Conservation (phyloP, 2,888 invertebrate genomes). For the Orgyia antiqua region DNA sequence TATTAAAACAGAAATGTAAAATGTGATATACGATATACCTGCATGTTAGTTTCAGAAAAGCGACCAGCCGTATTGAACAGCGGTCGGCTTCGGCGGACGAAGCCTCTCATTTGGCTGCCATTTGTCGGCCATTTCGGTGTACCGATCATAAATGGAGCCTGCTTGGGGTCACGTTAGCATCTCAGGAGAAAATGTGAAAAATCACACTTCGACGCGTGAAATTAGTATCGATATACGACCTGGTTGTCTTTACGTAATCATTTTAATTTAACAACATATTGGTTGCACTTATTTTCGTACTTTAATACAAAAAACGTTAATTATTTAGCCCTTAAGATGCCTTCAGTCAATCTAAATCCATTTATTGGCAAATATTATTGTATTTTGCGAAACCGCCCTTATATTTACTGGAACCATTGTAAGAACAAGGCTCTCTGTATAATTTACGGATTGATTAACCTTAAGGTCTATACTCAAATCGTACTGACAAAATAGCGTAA, state of each 20-base stretch:
- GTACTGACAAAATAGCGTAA: too few relatives aligned
- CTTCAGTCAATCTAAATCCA: too few relatives aligned
- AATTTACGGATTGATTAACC: too few relatives aligned
- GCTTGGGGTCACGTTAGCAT: conserved; percentile 72
- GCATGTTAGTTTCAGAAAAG: conserved; percentile 40
- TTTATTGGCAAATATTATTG: too few relatives aligned
- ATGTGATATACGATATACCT: conserved; percentile 2
- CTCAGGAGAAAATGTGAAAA: conserved; percentile 72
- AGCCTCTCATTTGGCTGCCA: conserved; percentile 77
- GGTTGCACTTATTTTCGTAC: too few relatives aligned
- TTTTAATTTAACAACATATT: too few relatives aligned
- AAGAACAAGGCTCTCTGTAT: too few relatives aligned
- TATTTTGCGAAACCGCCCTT: too few relatives aligned
- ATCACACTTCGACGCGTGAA: conserved; percentile 71
- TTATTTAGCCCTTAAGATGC: too few relatives aligned
- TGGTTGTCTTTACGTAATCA: conserved; percentile 19
- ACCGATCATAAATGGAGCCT: conserved; percentile 76
- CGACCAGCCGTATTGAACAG: conserved; percentile 52
- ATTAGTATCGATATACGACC: conserved; percentile 46
- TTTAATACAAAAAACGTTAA: too few relatives aligned
- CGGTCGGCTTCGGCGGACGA: conserved; percentile 65
- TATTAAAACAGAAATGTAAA: conserved; percentile 22
- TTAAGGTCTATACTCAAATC: too few relatives aligned
- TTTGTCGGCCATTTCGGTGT: conserved; percentile 77
- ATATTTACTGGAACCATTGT: too few relatives aligned